Evolutionary conservation across 1,140 invertebrate species (phyloP).

Genomic region (Atta texana): DNA sequence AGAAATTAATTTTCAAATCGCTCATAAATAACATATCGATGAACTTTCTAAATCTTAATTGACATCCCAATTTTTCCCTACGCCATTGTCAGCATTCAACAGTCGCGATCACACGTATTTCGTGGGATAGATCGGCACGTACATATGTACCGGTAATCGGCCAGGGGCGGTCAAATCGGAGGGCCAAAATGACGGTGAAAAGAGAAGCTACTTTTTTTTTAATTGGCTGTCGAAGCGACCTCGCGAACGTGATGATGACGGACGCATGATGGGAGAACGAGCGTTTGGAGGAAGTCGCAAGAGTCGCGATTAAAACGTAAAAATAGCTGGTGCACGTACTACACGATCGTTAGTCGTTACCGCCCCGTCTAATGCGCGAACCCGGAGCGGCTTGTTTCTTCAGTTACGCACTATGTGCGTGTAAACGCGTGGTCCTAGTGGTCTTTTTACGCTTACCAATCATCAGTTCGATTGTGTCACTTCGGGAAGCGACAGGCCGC

Average conservation of each 20-base stretch:
- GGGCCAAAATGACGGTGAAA: slow-evolving; percentile 57
- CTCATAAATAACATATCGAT: background rate
- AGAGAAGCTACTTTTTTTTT: slow-evolving; percentile 62
- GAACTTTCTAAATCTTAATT: background rate
- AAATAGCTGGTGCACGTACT: slow-evolving; percentile 68
- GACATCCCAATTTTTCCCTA: background rate
- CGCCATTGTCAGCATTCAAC: slow-evolving; percentile 6
- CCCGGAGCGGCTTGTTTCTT: slow-evolving; percentile 9
- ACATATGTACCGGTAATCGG: slow-evolving; percentile 19
- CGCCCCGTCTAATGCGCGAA: slow-evolving; percentile 51
- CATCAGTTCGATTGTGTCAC: slow-evolving; percentile 71
- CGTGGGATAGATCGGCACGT: slow-evolving; percentile 9
- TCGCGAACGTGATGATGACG: background rate
- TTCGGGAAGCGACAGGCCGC: slow-evolving; percentile 37
- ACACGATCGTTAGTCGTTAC: slow-evolving; percentile 66
- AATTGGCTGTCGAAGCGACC: slow-evolving; percentile 25
- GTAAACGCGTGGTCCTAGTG: background rate
- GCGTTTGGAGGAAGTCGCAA: slow-evolving; percentile 63
- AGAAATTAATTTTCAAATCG: background rate
- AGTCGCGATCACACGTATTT: slow-evolving; percentile 37
- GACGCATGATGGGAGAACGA: background rate
- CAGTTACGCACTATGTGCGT: background rate
- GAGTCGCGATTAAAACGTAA: slow-evolving; percentile 72
- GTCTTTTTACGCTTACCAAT: slow-evolving; percentile 29
- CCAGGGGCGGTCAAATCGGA: slow-evolving; percentile 10